Evolutionary conservation across 1,140 invertebrate genomes (phyloP), one percentile per base, ranked within the genome.

Genomic region (Mesaphorura yosii): DNA sequence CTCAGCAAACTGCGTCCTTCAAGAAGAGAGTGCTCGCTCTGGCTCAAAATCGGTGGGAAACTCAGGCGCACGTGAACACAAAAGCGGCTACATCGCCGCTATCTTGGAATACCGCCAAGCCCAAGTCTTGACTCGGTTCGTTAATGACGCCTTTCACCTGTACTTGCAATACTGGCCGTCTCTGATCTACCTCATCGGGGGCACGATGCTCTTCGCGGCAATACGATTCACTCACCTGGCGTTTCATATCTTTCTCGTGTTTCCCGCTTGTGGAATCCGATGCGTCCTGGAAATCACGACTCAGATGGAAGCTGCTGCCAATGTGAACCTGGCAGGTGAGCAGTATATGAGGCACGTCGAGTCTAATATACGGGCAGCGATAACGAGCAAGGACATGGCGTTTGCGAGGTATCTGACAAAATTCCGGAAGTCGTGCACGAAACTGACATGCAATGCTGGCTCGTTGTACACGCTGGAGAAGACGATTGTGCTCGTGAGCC

Each of bases 401-500:
- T n/a, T n/a, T n/a, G n/a, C n/a, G n/a, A n/a, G n/a, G n/a, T n/a
- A n/a, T n/a, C n/a, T n/a, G n/a, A 5, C n/a, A n/a, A 34, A n/a
- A n/a, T 10, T 34, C 10, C 48, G 40, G 14, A 50, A 19, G 26
- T 14, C 48, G 17, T 40, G 48, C 27, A 2, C 19, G 7, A 3
- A 22, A 12, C 20, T 51, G 25, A 19, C n/a, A 4, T 51, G 50
- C 50, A 42, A 38, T 23, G 50, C 50, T 39, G 50, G 50, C 12
- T 23, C 19, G 7, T 26, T 51, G 10, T 51, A 51, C 39, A 42
- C 38, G 3, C 44, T 51, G 19, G 50, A 51, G 28, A 41, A 51
- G 23, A 19, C 38, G 28, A 51, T 51, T 20, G 31, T 51, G 3
- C 50, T 51, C 15, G 23, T 41, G 23, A 25, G 10, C 25, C 2